Percentiles rank a stretch among this genome's conserved stretches.
phyloP scores from a whole-genome alignment of 2,888 invertebrate species.

The Diarsia mendica region DNA sequence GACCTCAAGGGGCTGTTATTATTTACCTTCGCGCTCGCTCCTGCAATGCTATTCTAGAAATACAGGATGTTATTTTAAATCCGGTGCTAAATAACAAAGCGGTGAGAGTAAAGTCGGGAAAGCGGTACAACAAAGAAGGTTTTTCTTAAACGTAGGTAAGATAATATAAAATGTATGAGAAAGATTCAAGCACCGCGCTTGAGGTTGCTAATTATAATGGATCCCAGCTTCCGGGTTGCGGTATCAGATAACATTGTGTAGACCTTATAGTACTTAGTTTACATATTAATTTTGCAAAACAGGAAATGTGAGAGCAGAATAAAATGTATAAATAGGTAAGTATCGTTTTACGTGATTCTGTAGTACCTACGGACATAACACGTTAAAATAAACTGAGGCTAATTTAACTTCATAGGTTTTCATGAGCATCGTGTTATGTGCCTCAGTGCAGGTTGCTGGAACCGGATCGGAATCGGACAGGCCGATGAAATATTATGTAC shows the following conservation, averaged over 20 bases:
- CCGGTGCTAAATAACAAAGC: not conserved
- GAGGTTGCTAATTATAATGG: conserved; percentile 35
- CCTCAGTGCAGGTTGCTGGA: too few relatives aligned
- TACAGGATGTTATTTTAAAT: conserved; percentile 12
- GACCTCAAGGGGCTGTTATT: not conserved
- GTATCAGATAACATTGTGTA: conserved; percentile 23
- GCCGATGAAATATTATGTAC: too few relatives aligned
- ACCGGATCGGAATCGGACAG: too few relatives aligned
- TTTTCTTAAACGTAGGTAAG: conserved; percentile 26
- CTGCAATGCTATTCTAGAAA: not conserved
- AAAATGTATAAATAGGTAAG: conserved; percentile 10
- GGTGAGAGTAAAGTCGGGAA: conserved; percentile 3
- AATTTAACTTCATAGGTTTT: not conserved
- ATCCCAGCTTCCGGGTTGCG: conserved; percentile 15
- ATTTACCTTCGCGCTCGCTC: not conserved
- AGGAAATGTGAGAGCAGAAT: not conserved
- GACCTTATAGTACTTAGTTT: conserved; percentile 4
- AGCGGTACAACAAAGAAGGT: conserved; percentile 1
- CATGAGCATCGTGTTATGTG: too few relatives aligned
- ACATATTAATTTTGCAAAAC: conserved; percentile 7
- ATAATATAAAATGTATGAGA: conserved; percentile 41
- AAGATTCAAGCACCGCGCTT: conserved; percentile 7
- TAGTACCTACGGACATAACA: too few relatives aligned
- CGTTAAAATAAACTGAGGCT: not conserved
- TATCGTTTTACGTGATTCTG: not conserved